phyloP scores from a whole-genome alignment of 2,888 invertebrate genomes.

The Acanthopleura granulata region DNA sequence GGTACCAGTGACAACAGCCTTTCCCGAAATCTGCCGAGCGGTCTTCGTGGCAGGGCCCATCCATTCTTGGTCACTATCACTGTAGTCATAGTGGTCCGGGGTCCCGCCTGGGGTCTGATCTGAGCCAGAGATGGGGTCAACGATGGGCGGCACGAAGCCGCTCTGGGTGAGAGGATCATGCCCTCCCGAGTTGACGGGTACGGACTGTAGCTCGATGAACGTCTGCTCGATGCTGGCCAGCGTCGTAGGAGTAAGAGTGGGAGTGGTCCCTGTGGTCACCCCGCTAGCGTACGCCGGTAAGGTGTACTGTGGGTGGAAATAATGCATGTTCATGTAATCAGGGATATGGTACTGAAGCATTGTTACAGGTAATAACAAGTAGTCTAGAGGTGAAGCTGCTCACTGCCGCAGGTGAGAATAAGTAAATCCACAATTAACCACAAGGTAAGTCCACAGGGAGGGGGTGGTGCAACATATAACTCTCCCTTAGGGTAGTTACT shows the following conservation, averaged over 20 bases:
- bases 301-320: conserved; percentile 44
- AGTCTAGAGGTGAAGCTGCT: too few species aligned
- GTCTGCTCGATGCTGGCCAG: conserved; percentile 91
- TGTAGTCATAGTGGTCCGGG: conserved; percentile 15
- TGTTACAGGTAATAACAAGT: neutral
- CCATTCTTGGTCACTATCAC: conserved; percentile 13
- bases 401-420: too few species aligned
- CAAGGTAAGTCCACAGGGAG: too few species aligned
- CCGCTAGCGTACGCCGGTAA: conserved; percentile 71
- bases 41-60: neutral
- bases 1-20: neutral
- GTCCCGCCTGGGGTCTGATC: conserved; percentile 27
- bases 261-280: conserved; percentile 92
- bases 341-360: conserved; percentile 14
- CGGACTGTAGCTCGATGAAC: conserved; percentile 84
- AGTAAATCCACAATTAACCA: too few species aligned
- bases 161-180: conserved; percentile 76
- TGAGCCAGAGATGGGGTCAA: conserved; percentile 46
- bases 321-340: conserved; percentile 11
- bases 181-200: conserved; percentile 72
- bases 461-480: too few species aligned
- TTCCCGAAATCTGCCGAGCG: neutral
- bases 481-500: too few species aligned
- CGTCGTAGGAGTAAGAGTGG: conserved; percentile 94
- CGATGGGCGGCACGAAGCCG: conserved; percentile 88